A percentile compares a stretch with the other conserved stretches of the same genome.
phyloP scores from a whole-genome alignment of 2,888 invertebrate species.

The Drosophila mimetica region DNA sequence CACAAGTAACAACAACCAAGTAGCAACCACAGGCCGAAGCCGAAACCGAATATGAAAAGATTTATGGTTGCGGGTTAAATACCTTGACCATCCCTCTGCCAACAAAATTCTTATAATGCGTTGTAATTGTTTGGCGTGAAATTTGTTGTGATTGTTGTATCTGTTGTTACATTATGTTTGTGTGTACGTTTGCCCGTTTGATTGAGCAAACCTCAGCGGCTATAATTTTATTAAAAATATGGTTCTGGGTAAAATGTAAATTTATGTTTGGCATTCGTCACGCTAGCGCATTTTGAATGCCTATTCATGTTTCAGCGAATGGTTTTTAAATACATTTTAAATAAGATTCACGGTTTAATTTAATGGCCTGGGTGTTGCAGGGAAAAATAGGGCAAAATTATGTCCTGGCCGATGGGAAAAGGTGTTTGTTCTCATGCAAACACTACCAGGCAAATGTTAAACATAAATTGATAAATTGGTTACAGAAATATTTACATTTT shows the following conservation, averaged over 20 bases:
- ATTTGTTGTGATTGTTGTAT: slow-evolving; percentile 79
- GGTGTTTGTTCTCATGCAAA: slow-evolving; percentile 16
- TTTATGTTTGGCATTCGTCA: slow-evolving; percentile 62
- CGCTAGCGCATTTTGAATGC: slow-evolving; percentile 44
- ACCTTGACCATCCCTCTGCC: slow-evolving; percentile 55
- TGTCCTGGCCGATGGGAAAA: neutral
- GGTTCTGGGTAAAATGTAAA: slow-evolving; percentile 65
- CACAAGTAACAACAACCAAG: slow-evolving; percentile 50
- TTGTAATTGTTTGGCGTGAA: slow-evolving; percentile 73
- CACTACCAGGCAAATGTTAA: neutral
- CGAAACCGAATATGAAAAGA: slow-evolving; percentile 64
- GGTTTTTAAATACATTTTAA: slow-evolving; percentile 45
- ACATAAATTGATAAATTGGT: neutral
- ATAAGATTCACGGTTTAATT: slow-evolving; percentile 43
- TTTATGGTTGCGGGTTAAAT: slow-evolving; percentile 62
- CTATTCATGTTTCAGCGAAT: slow-evolving; percentile 38
- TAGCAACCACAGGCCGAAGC: slow-evolving; percentile 16
- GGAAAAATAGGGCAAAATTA: neutral
- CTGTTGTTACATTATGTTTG: slow-evolving; percentile 59
- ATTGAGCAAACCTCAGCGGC: slow-evolving; percentile 59
- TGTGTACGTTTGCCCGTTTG: slow-evolving; percentile 50
- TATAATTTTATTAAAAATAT: slow-evolving; percentile 55
- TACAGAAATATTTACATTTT: neutral
- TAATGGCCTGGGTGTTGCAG: slow-evolving; percentile 7
- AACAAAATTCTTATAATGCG: slow-evolving; percentile 53